Percentiles rank a stretch among this genome's conserved stretches.
Conservation (phyloP, 1,140 invertebrate species). For the Brachystomella parvula region DNA sequence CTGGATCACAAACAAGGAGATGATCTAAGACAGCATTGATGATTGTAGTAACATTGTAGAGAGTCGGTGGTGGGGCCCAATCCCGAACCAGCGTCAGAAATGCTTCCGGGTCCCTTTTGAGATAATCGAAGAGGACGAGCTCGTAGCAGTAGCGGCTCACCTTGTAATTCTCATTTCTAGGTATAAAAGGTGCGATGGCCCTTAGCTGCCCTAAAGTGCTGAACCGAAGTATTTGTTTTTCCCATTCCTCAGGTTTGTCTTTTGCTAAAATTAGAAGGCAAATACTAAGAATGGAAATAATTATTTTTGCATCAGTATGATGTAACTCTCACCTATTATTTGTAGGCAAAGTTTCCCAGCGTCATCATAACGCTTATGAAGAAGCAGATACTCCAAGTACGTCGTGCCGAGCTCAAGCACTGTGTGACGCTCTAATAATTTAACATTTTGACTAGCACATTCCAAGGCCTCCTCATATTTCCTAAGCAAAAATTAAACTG, state of each 20-base stretch:
- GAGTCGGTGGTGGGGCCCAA: conserved; percentile 62
- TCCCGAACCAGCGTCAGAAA: conserved; percentile 80
- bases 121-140: conserved; percentile 87
- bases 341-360: conserved; percentile 78
- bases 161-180: conserved; percentile 52
- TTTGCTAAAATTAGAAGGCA: conserved; percentile 51
- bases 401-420: conserved; percentile 65
- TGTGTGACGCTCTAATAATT: conserved; percentile 57
- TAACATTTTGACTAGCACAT: conserved; percentile 53
- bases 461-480: conserved; percentile 69
- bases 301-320: too few species aligned
- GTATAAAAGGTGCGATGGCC: conserved; percentile 75
- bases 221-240: conserved; percentile 88
- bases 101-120: conserved; percentile 76
- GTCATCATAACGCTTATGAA: conserved; percentile 62
- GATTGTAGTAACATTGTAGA: conserved; percentile 80
- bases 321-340: conserved; percentile 48
- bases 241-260: conserved; percentile 77
- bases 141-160: conserved; percentile 85
- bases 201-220: conserved; percentile 70
- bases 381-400: conserved; percentile 77
- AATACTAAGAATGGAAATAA: neutral
- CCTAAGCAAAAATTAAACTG: conserved; percentile 39
- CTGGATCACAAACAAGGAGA: conserved; percentile 55
- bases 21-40: conserved; percentile 77